Evolutionary conservation across 2,888 invertebrate genomes (phyloP).

Genomic region (Trachelus tabidus): DNA sequence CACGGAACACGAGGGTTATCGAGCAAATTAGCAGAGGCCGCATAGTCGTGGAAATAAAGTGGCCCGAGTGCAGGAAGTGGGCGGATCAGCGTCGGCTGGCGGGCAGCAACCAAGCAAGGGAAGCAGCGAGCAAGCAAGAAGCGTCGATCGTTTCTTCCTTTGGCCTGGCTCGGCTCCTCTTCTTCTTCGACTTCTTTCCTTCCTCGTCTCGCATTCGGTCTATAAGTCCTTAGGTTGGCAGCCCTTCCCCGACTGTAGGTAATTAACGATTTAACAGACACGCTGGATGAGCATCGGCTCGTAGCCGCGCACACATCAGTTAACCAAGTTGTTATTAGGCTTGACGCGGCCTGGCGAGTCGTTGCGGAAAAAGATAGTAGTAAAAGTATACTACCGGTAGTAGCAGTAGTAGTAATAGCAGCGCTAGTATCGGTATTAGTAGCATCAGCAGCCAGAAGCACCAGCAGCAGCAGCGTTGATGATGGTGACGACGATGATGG

Average conservation of each 20-base stretch:
- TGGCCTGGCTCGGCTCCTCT: constrained; percentile 5
- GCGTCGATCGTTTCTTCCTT: constrained; percentile 37
- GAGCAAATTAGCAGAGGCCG: constrained; percentile 20
- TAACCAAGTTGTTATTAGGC: constrained; percentile 57
- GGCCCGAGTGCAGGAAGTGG: constrained; percentile 57
- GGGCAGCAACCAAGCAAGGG: constrained; percentile 18
- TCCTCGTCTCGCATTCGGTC: constrained; percentile 16
- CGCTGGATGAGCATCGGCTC: constrained; percentile 48
- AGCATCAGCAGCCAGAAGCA: not conserved
- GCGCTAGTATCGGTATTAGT: not conserved
- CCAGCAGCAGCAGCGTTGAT: not conserved
- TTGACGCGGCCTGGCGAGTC: constrained; percentile 24
- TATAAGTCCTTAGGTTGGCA: constrained; percentile 15
- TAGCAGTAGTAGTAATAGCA: not conserved
- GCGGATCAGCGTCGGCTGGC: constrained; percentile 51
- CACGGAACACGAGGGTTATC: constrained; percentile 11
- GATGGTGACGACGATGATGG: not conserved
- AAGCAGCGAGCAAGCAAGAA: constrained; percentile 26
- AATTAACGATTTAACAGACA: constrained; percentile 62
- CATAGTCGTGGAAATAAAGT: constrained; percentile 32
- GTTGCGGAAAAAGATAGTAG: not conserved
- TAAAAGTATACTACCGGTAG: not conserved
- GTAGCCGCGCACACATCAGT: constrained; percentile 40
- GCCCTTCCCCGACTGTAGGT: constrained; percentile 28
- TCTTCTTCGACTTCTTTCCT: constrained; percentile 7